These are phyloP conservation scores for Troglohyphantes excavatus DNA, from an alignment of 2,888 invertebrate species.

Conservation along the genomic window DNA sequence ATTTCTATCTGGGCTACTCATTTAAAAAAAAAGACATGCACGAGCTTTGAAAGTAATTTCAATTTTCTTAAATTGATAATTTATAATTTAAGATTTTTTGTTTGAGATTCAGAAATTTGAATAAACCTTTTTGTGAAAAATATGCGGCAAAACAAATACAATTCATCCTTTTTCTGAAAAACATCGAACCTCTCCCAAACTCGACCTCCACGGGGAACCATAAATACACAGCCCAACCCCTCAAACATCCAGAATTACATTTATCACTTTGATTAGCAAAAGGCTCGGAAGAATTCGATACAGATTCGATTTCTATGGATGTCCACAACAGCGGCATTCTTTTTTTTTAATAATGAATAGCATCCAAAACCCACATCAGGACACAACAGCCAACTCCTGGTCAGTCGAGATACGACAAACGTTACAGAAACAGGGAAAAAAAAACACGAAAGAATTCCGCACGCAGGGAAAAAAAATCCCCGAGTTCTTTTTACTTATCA, in stretches of 20 bases:
- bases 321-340: conserved; percentile 13
- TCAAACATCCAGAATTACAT: conserved; percentile 31
- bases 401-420: conserved; percentile 25
- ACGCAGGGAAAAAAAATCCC: not conserved
- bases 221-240: not conserved
- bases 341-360: conserved; percentile 64
- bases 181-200: too few species aligned
- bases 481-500: conserved; percentile 33
- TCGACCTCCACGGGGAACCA: not conserved
- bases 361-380: conserved; percentile 30
- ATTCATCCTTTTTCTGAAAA: too few species aligned
- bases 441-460: conserved; percentile 46
- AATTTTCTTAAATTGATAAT: too few species aligned
- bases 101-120: too few species aligned
- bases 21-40: too few species aligned
- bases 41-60: too few species aligned
- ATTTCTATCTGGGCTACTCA: too few species aligned
- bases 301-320: conserved; percentile 59
- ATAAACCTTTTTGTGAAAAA: too few species aligned
- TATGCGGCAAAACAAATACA: too few species aligned
- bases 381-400: conserved; percentile 35
- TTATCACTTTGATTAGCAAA: conserved; percentile 67
- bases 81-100: too few species aligned
- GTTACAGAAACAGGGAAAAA: not conserved
- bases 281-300: conserved; percentile 49